A percentile compares a stretch with the other conserved stretches of the same genome.
Evolutionary conservation across 2,113 vertebrate genomes (phyloP).

Genomic region (Solenodon paradoxus): DNA sequence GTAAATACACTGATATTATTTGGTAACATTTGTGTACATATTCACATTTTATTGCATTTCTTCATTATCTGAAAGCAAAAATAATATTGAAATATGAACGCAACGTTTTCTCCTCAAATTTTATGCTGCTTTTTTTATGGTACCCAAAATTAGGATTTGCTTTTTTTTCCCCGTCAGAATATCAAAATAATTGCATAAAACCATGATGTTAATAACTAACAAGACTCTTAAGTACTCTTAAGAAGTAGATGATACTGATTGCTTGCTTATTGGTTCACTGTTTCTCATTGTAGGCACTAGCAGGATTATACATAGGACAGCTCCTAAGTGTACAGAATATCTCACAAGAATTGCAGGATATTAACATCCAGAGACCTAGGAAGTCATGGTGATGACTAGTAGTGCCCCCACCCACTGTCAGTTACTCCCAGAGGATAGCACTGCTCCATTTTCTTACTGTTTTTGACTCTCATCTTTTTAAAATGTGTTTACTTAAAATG

Average conservation of each 20-base stretch:
- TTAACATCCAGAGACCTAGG: background rate
- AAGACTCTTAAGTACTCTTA: background rate
- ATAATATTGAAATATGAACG: background rate
- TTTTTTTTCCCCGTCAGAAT: background rate
- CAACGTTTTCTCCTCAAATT: background rate
- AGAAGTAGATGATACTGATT: background rate
- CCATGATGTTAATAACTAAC: background rate
- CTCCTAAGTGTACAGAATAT: background rate
- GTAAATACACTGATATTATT: background rate
- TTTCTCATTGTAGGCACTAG: background rate
- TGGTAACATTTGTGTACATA: background rate
- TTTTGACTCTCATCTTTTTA: background rate
- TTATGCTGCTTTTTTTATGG: background rate
- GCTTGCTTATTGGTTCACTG: background rate
- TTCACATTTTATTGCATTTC: background rate
- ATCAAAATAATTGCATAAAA: background rate
- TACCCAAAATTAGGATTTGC: background rate
- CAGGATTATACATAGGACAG: background rate
- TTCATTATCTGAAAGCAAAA: background rate
- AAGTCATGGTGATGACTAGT: background rate
- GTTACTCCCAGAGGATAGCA: fast-evolving
- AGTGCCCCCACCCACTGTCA: background rate
- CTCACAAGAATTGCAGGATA: background rate
- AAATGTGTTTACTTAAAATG: too few relatives aligned
- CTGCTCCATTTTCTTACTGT: background rate